Percentiles rank a stretch among this genome's conserved stretches.
Conservation (phyloP, 1,140 invertebrate genomes). For the Bombus confusus region DNA sequence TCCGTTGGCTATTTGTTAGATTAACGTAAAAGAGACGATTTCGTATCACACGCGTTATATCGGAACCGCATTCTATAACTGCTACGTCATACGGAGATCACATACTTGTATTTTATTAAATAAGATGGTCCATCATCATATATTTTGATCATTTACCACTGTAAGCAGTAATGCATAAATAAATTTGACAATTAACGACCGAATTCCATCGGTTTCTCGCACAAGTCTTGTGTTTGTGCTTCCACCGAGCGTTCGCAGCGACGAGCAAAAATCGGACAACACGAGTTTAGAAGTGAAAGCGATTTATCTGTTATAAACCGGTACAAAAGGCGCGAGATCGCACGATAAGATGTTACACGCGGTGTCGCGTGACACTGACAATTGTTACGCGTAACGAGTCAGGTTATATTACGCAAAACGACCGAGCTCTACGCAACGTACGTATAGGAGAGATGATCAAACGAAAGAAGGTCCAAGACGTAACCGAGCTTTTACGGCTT, state of each 20-base stretch:
- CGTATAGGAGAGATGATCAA: neutral
- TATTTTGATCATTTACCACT: neutral
- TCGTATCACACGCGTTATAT: neutral
- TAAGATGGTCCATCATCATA: neutral
- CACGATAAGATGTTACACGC: neutral
- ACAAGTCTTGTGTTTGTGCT: neutral
- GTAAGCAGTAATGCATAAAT: neutral
- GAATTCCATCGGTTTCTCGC: neutral
- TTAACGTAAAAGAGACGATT: neutral
- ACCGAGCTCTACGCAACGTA: neutral
- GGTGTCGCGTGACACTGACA: conserved; percentile 18
- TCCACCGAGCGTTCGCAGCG: neutral
- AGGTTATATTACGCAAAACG: conserved; percentile 11
- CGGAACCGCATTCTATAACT: neutral
- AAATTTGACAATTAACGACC: neutral
- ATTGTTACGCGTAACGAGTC: conserved; percentile 16
- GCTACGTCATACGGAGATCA: neutral
- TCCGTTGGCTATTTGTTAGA: no score
- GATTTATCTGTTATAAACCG: conserved; percentile 37
- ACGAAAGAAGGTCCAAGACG: conserved; percentile 1
- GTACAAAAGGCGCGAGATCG: conserved; percentile 4
- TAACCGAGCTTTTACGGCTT: conserved; percentile 19
- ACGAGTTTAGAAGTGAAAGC: conserved; percentile 13
- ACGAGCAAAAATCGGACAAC: neutral
- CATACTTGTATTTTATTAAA: neutral